These are phyloP conservation scores for Ceratitis capitata DNA, from an alignment of 1,140 invertebrate genomes.

Conservation along the genomic window DNA sequence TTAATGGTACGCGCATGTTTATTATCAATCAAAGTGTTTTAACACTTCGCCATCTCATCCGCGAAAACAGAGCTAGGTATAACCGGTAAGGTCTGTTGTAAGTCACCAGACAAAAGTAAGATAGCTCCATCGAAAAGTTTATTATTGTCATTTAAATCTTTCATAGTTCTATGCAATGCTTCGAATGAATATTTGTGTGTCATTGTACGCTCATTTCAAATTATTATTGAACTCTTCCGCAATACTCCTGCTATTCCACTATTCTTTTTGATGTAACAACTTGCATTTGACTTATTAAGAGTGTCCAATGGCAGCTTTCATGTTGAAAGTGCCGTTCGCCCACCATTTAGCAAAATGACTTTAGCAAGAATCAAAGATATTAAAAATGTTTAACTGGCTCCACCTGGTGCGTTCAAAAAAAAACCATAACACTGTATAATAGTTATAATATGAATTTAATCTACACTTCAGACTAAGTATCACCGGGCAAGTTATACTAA, in stretches of 20 bases:
- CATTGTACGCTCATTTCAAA: conserved; percentile 50
- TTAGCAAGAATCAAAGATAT: conserved; percentile 60
- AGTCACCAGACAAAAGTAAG: conserved; percentile 65
- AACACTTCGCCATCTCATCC: conserved; percentile 57
- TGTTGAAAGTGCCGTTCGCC: too few species aligned
- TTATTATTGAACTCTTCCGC: conserved; percentile 47
- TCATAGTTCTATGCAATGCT: conserved; percentile 61
- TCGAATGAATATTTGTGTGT: conserved; percentile 53
- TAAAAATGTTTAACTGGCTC: conserved; percentile 63
- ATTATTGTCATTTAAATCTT: conserved; percentile 57
- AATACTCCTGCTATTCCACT: conserved; percentile 55
- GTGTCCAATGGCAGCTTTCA: too few species aligned
- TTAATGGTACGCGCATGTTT: conserved; percentile 48
- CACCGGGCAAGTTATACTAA: too few species aligned
- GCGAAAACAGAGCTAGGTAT: conserved; percentile 59
- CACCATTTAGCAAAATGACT: conserved; percentile 40
- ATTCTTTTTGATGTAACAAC: too few species aligned
- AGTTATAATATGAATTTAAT: too few species aligned
- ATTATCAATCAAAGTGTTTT: conserved; percentile 55
- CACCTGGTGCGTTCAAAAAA: conserved; percentile 57
- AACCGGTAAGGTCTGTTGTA: conserved; percentile 67
- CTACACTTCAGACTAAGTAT: too few species aligned
- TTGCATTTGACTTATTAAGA: too few species aligned
- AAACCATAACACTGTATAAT: too few species aligned
- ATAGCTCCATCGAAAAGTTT: conserved; percentile 55